These are phyloP conservation scores for Palythoa heliodiscus DNA, from an alignment of 92 coral and sea anemone genomes.

Conservation along the genomic window DNA sequence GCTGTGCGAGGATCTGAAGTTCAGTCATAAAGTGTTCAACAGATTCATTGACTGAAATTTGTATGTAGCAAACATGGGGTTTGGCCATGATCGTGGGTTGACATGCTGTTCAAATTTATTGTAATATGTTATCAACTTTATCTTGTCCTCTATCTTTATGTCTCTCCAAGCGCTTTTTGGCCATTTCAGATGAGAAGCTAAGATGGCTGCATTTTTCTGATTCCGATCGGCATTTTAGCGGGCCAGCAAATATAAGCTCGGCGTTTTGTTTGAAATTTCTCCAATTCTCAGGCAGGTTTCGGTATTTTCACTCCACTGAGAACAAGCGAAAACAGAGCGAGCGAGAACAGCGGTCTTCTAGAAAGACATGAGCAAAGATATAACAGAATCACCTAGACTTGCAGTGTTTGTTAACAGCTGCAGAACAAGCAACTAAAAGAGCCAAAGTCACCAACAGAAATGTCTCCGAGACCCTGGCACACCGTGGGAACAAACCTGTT, in stretches of 20 bases:
- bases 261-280: constrained; percentile 59
- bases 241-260: constrained; percentile 62
- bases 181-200: constrained; percentile 60
- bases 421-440: no score
- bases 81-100: constrained; percentile 60
- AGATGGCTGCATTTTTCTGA: constrained; percentile 57
- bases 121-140: constrained; percentile 54
- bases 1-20: no score
- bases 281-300: constrained; percentile 52
- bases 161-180: constrained; percentile 57
- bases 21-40: no score
- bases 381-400: no score
- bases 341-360: no score
- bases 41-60: no score
- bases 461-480: neutral
- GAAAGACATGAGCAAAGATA: no score
- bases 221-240: constrained; percentile 41
- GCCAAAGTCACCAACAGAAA: neutral
- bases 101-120: constrained; percentile 59
- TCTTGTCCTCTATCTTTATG: constrained; percentile 54
- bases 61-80: constrained; percentile 55
- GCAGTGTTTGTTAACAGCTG: no score
- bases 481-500: neutral
- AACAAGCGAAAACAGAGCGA: neutral
- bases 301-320: constrained; percentile 53